Evolutionary conservation across 2,888 invertebrate genomes (phyloP).

Genomic region (Idaea dimidiata): DNA sequence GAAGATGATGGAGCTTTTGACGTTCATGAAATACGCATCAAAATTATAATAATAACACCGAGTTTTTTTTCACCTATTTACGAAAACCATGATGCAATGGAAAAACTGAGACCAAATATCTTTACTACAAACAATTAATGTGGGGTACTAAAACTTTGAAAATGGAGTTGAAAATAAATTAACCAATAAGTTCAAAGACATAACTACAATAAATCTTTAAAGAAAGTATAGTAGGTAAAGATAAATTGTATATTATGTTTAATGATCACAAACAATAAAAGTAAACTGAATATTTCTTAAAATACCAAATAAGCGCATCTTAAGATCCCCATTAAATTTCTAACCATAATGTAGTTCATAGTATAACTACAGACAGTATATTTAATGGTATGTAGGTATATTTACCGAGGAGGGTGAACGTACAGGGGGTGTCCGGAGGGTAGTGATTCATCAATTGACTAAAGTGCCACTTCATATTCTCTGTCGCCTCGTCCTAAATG

Average conservation of each 20-base stretch:
- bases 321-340: background rate
- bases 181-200: too few species aligned
- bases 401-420: background rate
- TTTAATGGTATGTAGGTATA: background rate
- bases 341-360: background rate
- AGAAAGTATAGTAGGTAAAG: too few species aligned
- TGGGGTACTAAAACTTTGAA: too few species aligned
- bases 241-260: too few species aligned
- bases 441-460: conserved; percentile 33
- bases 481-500: conserved; percentile 26
- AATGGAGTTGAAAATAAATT: too few species aligned
- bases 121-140: too few species aligned
- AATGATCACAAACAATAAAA: too few species aligned
- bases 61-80: too few species aligned
- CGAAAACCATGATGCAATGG: too few species aligned
- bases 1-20: background rate
- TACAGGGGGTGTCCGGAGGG: conserved; percentile 43
- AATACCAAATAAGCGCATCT: background rate
- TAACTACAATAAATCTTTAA: too few species aligned
- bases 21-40: background rate
- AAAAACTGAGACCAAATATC: too few species aligned
- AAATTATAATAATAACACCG: background rate
- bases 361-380: background rate
- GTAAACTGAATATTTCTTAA: background rate
- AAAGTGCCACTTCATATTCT: conserved; percentile 36